Evolutionary conservation across 2,797 vertebrate genomes (phyloP).

Genomic region (Anguilla megastoma): DNA sequence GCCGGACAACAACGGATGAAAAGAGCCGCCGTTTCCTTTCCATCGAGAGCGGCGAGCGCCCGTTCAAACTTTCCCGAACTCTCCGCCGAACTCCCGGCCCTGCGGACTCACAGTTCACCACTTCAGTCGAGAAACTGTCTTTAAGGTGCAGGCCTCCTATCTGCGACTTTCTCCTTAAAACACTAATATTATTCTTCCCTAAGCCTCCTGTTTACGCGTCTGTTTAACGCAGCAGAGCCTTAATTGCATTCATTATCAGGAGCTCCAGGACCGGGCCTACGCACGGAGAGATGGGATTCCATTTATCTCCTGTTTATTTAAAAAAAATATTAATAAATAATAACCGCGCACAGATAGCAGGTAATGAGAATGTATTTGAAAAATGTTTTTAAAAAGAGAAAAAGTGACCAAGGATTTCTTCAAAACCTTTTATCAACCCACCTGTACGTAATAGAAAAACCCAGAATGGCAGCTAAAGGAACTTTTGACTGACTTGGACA

Average conservation of each 20-base stretch:
- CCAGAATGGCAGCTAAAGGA: not conserved
- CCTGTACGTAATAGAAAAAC: not conserved
- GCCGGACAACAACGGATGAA: not conserved
- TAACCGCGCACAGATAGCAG: slow-evolving; percentile 71
- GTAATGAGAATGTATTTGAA: slow-evolving; percentile 69
- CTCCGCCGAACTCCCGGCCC: not conserved
- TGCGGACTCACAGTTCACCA: not conserved
- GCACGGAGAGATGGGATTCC: slow-evolving; percentile 70
- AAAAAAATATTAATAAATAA: slow-evolving; percentile 68
- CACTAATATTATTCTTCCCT: slow-evolving; percentile 56
- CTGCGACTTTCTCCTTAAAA: slow-evolving; percentile 31
- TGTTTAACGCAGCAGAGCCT: slow-evolving; percentile 67
- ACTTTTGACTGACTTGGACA: slow-evolving; percentile 22
- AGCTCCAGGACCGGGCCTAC: slow-evolving; percentile 69
- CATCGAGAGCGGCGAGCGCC: too few species aligned
- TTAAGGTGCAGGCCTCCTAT: not conserved
- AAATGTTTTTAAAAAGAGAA: slow-evolving; percentile 64
- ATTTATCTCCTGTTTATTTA: slow-evolving; percentile 74
- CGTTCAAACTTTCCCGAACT: not conserved
- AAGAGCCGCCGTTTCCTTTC: not conserved
- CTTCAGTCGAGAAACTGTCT: slow-evolving; percentile 4
- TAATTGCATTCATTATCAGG: slow-evolving; percentile 81
- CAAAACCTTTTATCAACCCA: not conserved
- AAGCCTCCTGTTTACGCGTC: slow-evolving; percentile 68
- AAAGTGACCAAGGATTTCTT: slow-evolving; percentile 59